phyloP scores from a whole-genome alignment of 2,113 vertebrate genomes.

The Hydrochoerus hydrochaeris region DNA sequence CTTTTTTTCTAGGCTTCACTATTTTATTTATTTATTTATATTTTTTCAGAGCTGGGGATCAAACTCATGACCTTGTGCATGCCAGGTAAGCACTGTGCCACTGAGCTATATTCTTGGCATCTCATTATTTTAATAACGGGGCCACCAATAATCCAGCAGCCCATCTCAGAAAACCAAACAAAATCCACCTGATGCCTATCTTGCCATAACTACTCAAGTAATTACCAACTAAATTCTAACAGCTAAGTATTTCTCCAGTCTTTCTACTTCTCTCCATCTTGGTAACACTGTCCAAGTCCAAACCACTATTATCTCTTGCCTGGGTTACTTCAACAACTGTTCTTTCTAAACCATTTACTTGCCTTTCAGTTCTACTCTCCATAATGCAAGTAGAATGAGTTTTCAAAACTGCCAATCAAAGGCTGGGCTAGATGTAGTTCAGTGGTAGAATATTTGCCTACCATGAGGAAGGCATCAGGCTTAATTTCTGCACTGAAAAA shows the following conservation, averaged over 20 bases:
- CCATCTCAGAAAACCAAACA: not conserved
- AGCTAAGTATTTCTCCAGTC: constrained; percentile 22
- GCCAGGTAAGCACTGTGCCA: no score
- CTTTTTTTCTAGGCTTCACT: not conserved
- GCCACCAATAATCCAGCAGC: not conserved
- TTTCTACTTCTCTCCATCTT: constrained; percentile 24
- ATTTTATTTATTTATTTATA: no score
- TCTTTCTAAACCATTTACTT: constrained; percentile 23
- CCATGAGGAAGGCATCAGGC: not conserved
- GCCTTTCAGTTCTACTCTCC: constrained; percentile 1
- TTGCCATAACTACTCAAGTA: not conserved
- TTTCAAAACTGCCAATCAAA: constrained; percentile 47
- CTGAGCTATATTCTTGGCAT: no score
- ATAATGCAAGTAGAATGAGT: not conserved
- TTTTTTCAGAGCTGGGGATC: no score
- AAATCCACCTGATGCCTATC: not conserved
- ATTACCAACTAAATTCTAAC: not conserved
- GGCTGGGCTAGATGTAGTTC: not conserved
- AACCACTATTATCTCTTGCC: constrained; percentile 8
- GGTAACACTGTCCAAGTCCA: not conserved
- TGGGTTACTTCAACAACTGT: constrained; percentile 43
- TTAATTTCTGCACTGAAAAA: not conserved
- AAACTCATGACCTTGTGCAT: no score
- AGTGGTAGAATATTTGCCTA: not conserved
- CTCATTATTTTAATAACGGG: not conserved